Evolutionary conservation across 2,888 invertebrate genomes (phyloP).

Genomic region (Koerneria pararmatus): DNA sequence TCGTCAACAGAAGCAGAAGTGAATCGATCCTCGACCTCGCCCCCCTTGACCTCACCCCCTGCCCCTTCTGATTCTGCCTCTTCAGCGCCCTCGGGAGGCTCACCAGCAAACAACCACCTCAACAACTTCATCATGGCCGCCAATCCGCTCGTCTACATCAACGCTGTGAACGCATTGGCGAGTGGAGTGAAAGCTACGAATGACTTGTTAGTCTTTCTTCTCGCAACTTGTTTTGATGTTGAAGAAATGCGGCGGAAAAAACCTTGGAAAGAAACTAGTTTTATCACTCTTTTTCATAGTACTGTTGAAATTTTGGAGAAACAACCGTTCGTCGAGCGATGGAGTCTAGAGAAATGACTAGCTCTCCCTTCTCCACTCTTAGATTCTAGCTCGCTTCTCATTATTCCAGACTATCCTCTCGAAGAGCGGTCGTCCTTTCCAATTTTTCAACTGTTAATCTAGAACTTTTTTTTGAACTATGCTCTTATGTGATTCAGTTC

Average conservation of each 20-base stretch:
- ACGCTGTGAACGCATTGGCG: slow-evolving; percentile 11
- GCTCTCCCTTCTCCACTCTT: no score
- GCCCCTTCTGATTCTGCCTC: slow-evolving; percentile 24
- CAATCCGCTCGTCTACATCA: slow-evolving; percentile 21
- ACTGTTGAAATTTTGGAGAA: not conserved
- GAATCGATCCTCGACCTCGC: slow-evolving; percentile 19
- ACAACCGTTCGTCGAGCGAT: no score
- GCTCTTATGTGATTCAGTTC: no score
- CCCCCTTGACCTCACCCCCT: slow-evolving; percentile 22
- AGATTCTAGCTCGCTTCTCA: no score
- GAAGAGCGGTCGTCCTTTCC: no score
- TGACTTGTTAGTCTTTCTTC: not conserved
- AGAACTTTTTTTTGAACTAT: no score
- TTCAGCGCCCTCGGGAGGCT: slow-evolving; percentile 20
- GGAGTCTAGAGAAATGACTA: no score
- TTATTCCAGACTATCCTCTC: no score
- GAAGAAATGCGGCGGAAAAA: not conserved
- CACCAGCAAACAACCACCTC: slow-evolving; percentile 7
- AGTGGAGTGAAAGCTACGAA: slow-evolving; percentile 17
- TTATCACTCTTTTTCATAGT: not conserved
- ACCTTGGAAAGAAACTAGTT: not conserved
- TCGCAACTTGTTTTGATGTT: not conserved
- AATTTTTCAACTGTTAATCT: no score
- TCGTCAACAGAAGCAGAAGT: no score
- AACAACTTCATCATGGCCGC: slow-evolving; percentile 18